Conservation (phyloP, 2,113 vertebrate species). For the Gavialis gangeticus region DNA sequence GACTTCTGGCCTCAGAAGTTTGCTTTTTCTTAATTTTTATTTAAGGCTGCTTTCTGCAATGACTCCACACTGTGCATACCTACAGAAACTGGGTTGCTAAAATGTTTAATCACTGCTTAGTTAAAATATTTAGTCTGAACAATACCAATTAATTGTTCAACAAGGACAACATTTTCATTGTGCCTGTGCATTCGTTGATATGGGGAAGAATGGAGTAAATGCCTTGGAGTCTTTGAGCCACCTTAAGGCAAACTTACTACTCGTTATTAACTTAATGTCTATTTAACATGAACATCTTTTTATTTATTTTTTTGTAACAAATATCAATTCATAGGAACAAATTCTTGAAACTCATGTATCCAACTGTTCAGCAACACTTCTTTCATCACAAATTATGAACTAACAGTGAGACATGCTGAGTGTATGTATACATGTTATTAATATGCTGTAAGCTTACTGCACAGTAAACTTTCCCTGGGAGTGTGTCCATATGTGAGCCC, state of each 20-base stretch:
- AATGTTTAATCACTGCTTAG: not conserved
- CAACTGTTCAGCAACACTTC: not conserved
- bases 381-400: not conserved
- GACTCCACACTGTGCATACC: not conserved
- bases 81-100: not conserved
- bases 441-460: too few species aligned
- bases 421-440: too few species aligned
- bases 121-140: not conserved
- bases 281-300: fast-evolving
- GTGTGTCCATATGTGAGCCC: too few species aligned
- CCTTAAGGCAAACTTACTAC: not conserved
- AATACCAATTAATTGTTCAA: not conserved
- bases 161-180: not conserved
- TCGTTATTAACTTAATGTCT: not conserved
- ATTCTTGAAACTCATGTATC: not conserved
- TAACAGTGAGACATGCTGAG: too few species aligned
- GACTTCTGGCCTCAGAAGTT: not conserved
- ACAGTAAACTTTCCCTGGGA: too few species aligned
- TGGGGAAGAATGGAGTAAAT: not conserved
- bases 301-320: not conserved
- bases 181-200: not conserved
- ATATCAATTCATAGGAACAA: not conserved
- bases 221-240: not conserved
- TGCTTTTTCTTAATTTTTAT: not conserved
- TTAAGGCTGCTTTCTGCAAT: not conserved